A percentile compares a stretch with the other conserved stretches of the same genome.
These are phyloP conservation scores for Ataeniobius toweri DNA, from an alignment of 2,797 vertebrate genomes.

Conservation along the genomic window DNA sequence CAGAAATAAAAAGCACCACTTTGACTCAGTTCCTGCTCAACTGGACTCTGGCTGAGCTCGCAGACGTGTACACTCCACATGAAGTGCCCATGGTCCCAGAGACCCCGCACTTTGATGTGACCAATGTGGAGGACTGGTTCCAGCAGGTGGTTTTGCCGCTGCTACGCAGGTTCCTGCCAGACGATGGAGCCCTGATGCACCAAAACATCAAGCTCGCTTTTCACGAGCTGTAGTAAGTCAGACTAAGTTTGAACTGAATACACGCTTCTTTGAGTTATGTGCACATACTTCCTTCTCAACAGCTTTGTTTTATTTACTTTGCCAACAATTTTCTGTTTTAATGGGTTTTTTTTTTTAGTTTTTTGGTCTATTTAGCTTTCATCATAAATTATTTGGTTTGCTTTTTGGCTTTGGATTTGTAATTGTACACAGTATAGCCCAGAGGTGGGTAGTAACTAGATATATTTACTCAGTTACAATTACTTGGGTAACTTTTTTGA, in stretches of 20 bases:
- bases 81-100: background rate
- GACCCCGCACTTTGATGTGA: constrained; percentile 51
- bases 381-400: background rate
- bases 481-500: background rate
- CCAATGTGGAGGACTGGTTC: constrained; percentile 76
- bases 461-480: background rate
- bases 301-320: background rate
- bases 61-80: constrained; percentile 57
- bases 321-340: background rate
- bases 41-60: constrained; percentile 78
- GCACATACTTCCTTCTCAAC: background rate
- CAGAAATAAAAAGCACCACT: constrained; percentile 66
- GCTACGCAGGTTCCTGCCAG: constrained; percentile 61
- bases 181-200: constrained; percentile 42
- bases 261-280: background rate
- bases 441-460: background rate
- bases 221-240: constrained; percentile 78
- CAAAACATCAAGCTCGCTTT: constrained; percentile 70
- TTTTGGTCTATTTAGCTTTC: background rate
- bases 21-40: constrained; percentile 78
- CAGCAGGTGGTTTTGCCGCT: constrained; percentile 70
- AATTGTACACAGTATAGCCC: background rate
- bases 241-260: background rate
- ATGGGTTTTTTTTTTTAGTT: background rate
- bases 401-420: background rate